These are phyloP conservation scores for Hermatobates lingyangjiaoensis DNA, from an alignment of 1,140 invertebrate species.

Conservation along the genomic window DNA sequence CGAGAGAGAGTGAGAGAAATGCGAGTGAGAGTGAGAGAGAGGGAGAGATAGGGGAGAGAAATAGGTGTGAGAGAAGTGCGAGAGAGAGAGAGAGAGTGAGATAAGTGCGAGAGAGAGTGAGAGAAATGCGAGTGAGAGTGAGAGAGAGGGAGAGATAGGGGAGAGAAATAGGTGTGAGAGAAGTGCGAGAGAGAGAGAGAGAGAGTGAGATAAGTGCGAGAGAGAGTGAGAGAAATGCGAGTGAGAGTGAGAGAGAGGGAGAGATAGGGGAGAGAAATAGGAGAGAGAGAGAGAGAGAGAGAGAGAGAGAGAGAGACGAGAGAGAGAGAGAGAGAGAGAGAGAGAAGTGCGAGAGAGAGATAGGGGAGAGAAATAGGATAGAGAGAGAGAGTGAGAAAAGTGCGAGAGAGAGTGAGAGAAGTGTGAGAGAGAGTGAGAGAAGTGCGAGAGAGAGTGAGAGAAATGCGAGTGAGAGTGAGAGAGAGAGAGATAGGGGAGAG, in stretches of 20 bases:
- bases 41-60: not conserved
- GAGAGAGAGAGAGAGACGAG: not conserved
- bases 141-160: not conserved
- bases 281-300: not conserved
- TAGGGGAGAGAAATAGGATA: not conserved
- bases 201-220: not conserved
- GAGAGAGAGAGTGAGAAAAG: not conserved
- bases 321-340: not conserved
- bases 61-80: not conserved
- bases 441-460: not conserved
- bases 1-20: not conserved
- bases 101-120: not conserved
- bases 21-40: not conserved
- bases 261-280: not conserved
- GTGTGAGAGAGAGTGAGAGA: not conserved
- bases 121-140: not conserved
- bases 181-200: not conserved
- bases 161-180: too few relatives aligned
- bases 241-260: not conserved
- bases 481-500: slow-evolving; percentile 2
- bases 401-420: not conserved
- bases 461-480: not conserved
- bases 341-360: not conserved
- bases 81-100: not conserved
- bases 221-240: not conserved